Conservation (phyloP, 2,113 vertebrate species). For the Elephas maximus region DNA sequence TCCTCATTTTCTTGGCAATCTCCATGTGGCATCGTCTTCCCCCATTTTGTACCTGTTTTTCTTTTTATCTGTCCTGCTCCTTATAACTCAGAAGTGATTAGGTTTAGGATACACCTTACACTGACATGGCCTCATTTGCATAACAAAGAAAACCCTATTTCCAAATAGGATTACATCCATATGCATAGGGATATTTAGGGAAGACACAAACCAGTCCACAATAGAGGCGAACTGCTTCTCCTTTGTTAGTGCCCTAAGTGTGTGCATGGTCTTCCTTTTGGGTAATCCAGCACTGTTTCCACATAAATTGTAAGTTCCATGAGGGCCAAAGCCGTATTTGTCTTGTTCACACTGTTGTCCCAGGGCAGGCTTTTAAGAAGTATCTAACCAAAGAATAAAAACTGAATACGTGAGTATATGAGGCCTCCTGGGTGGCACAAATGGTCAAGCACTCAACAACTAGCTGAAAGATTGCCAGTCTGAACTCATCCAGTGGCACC, state of each 20-base stretch:
- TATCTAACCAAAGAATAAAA: too few relatives aligned
- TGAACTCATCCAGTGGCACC: not conserved
- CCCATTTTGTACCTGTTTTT: not conserved
- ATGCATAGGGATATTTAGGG: not conserved
- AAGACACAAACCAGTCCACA: not conserved
- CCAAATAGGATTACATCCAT: not conserved
- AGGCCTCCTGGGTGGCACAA: not conserved
- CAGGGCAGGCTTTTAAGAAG: not conserved
- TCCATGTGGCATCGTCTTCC: not conserved
- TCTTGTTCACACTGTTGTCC: not conserved
- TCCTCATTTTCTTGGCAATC: not conserved
- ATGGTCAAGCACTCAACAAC: not conserved
- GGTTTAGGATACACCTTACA: not conserved
- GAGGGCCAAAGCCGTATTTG: not conserved
- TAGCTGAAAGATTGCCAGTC: not conserved
- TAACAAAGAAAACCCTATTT: not conserved
- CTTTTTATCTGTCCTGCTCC: not conserved
- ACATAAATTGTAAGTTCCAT: not conserved
- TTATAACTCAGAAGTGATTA: not conserved
- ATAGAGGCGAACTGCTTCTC: not conserved
- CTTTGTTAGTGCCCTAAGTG: not conserved
- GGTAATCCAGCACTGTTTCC: not conserved
- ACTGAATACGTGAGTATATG: not conserved
- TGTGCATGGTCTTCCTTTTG: not conserved
- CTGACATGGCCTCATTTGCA: not conserved